Conservation (phyloP, 2,113 vertebrate genomes). For the Australoheros scitulus region DNA sequence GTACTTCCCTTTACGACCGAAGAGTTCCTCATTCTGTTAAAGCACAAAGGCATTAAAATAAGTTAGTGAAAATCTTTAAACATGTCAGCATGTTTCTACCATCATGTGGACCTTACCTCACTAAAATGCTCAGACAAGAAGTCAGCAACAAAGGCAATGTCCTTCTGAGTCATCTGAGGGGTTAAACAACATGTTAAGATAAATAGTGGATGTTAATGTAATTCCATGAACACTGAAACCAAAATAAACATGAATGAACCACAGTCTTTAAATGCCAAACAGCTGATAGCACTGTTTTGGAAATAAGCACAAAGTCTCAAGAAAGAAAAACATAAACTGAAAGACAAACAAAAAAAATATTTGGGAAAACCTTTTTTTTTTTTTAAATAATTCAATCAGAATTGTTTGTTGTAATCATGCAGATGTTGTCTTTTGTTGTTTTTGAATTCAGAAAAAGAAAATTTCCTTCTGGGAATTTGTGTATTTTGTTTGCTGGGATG, state of each 20-base stretch:
- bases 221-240: neutral
- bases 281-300: no score
- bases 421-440: no score
- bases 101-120: conserved; percentile 81
- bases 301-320: no score
- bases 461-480: neutral
- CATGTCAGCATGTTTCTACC: neutral
- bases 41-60: neutral
- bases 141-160: conserved; percentile 96
- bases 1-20: conserved; percentile 97
- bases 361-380: no score
- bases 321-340: no score
- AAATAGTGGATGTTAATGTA: neutral
- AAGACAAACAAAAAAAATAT: no score
- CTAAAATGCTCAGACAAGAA: conserved; percentile 99
- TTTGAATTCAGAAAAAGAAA: no score
- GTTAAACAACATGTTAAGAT: conserved; percentile 7
- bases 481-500: neutral
- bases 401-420: no score
- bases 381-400: no score
- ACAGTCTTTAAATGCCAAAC: no score
- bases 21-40: conserved; percentile 93
- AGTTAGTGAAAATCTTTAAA: neutral
- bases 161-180: conserved; percentile 96
- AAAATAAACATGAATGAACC: neutral